phyloP scores from a whole-genome alignment of 2,888 invertebrate genomes.

The Gonocerus acuteangulatus region DNA sequence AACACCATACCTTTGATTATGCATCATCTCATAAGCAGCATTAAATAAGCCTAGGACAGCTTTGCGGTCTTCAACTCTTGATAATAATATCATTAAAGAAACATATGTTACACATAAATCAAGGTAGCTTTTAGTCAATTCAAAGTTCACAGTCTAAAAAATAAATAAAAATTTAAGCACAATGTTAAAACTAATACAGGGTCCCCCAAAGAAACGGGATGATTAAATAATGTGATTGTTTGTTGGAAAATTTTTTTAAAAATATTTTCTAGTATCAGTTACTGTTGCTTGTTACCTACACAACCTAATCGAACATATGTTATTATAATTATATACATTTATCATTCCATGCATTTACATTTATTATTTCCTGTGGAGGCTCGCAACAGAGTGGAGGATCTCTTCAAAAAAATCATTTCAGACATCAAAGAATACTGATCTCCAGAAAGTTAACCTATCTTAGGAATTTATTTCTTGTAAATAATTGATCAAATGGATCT shows the following conservation, averaged over 20 bases:
- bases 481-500: no score
- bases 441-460: no score
- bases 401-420: no score
- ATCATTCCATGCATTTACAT: not conserved
- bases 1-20: slow-evolving; percentile 56
- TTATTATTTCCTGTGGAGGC: no score
- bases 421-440: no score
- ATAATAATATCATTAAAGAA: slow-evolving; percentile 92
- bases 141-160: slow-evolving; percentile 75
- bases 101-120: slow-evolving; percentile 92
- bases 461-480: no score
- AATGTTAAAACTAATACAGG: not conserved
- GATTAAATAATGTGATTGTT: no score
- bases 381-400: no score
- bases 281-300: not conserved
- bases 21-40: slow-evolving; percentile 93
- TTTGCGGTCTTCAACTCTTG: slow-evolving; percentile 95
- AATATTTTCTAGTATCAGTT: no score
- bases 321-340: not conserved
- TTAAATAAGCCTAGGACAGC: slow-evolving; percentile 94
- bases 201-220: not conserved
- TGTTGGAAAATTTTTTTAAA: no score
- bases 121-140: slow-evolving; percentile 89
- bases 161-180: not conserved
- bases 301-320: no score